phyloP scores from a whole-genome alignment of 2,113 vertebrate genomes.

The Chionodraco myersi region DNA sequence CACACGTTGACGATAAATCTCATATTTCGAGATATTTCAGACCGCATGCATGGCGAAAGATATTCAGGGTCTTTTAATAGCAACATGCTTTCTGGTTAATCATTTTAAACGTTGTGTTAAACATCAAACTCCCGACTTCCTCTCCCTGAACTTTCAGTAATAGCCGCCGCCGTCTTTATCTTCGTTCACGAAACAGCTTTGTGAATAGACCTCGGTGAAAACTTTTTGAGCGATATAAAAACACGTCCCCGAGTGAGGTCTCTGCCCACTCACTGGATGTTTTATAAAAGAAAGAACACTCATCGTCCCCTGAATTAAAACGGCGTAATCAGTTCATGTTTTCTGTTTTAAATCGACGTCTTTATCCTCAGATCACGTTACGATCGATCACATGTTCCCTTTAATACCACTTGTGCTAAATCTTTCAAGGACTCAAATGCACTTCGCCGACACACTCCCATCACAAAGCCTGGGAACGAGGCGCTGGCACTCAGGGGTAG shows the following conservation, averaged over 20 bases:
- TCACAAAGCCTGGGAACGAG: conserved; percentile 4
- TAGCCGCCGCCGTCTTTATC: neutral
- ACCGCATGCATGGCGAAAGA: neutral
- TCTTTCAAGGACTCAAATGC: conserved; percentile 4
- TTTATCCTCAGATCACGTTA: conserved; percentile 15
- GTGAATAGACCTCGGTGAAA: neutral
- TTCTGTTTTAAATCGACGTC: neutral
- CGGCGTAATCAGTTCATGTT: no score
- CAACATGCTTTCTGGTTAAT: neutral
- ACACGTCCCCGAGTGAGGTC: neutral
- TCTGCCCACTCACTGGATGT: no score
- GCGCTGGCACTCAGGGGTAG: conserved; percentile 12
- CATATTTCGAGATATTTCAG: neutral
- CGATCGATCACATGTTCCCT: conserved; percentile 38
- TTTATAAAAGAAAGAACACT: no score
- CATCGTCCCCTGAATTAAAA: no score
- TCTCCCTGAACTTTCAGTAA: neutral
- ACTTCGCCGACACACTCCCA: neutral
- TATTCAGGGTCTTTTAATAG: neutral
- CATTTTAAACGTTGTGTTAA: neutral
- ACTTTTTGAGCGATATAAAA: neutral
- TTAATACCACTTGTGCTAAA: conserved; percentile 9
- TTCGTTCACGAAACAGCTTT: neutral
- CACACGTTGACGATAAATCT: neutral
- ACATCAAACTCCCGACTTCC: no score